These are phyloP conservation scores for Philopedon plagiatum DNA, from an alignment of 2,888 invertebrate species.

Conservation along the genomic window DNA sequence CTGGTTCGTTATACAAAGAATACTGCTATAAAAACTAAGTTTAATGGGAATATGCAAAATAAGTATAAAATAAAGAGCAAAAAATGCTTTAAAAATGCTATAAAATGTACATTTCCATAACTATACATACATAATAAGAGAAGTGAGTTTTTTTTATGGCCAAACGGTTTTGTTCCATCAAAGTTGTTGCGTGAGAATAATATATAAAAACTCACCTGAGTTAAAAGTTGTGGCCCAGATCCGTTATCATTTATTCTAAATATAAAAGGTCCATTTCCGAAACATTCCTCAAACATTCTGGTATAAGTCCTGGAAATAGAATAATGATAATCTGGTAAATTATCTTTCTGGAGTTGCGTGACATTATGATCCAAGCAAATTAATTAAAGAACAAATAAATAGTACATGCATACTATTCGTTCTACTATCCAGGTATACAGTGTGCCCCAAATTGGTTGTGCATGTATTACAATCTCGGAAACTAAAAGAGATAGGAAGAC, in stretches of 20 bases:
- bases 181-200: constrained; percentile 26
- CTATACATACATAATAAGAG: constrained; percentile 12
- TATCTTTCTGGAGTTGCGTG: background rate
- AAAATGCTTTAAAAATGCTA: background rate
- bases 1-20: background rate
- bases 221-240: constrained; percentile 79
- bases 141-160: constrained; percentile 13
- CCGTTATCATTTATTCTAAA: constrained; percentile 84
- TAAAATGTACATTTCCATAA: constrained; percentile 15
- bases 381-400: background rate
- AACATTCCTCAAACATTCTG: constrained; percentile 69
- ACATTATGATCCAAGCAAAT: background rate
- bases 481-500: no score
- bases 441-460: no score
- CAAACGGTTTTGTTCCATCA: background rate
- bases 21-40: background rate
- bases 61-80: background rate
- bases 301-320: constrained; percentile 7
- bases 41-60: background rate
- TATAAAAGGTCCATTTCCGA: constrained; percentile 79
- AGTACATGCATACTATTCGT: no score
- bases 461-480: no score
- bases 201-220: constrained; percentile 73
- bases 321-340: background rate
- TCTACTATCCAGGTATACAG: no score